These are phyloP conservation scores for Naja naja DNA, from an alignment of 2,113 vertebrate genomes.

Conservation along the genomic window DNA sequence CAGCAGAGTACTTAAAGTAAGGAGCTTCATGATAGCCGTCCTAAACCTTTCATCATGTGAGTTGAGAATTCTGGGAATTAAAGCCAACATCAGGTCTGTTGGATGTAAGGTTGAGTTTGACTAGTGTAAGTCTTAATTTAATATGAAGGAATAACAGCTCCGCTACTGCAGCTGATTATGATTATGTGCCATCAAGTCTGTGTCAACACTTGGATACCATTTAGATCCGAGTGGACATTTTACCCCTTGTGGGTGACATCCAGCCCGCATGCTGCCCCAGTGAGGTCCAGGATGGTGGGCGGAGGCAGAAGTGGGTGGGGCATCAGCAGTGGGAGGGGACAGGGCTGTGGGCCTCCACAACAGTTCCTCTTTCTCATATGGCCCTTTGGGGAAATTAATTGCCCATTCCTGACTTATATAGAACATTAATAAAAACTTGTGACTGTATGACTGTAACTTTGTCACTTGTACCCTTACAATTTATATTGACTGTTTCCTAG, in stretches of 20 bases:
- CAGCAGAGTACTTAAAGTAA: not conserved
- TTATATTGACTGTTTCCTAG: no score
- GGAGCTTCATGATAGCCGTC: not conserved
- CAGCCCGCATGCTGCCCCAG: not conserved
- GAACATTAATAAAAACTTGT: not conserved
- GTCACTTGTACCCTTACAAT: no score
- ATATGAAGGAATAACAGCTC: not conserved
- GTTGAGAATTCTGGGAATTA: not conserved
- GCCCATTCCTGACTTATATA: not conserved
- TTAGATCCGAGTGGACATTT: not conserved
- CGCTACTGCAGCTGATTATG: not conserved
- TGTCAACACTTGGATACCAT: not conserved
- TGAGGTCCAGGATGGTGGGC: not conserved
- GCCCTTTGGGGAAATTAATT: not conserved
- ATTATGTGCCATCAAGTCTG: not conserved
- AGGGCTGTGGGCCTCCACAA: not conserved
- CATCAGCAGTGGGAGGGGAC: not conserved
- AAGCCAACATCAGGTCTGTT: not conserved
- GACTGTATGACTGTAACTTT: no score
- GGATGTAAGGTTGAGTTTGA: not conserved
- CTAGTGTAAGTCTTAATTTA: not conserved
- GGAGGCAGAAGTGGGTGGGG: not conserved
- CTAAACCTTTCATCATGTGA: not conserved
- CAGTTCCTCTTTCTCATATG: not conserved
- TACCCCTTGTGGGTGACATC: not conserved